Percentiles rank a stretch among this genome's conserved stretches.
phyloP scores from a whole-genome alignment of 1,140 invertebrate species.

The Diachasmimorpha longicaudata region DNA sequence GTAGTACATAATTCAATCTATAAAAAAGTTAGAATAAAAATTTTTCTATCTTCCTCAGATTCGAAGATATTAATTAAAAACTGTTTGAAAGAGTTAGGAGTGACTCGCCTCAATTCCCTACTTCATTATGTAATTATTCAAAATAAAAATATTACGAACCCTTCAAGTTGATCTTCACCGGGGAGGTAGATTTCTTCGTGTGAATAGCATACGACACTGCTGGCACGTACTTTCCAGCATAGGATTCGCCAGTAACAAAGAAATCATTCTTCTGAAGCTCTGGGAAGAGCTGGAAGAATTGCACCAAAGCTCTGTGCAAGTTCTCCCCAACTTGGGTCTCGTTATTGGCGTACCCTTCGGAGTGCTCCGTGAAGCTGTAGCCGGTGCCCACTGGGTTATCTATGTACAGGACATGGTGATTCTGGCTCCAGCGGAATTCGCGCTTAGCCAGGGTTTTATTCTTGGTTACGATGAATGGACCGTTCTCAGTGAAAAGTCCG shows the following conservation, averaged over 20 bases:
- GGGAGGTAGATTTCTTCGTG: constrained; percentile 68
- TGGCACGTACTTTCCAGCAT: constrained; percentile 87
- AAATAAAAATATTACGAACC: constrained; percentile 47
- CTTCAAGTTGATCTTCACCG: constrained; percentile 70
- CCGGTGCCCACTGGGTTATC: constrained; percentile 89
- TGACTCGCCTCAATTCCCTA: too few relatives aligned
- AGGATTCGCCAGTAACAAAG: constrained; percentile 86
- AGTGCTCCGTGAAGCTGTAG: constrained; percentile 74
- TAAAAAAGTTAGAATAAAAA: too few relatives aligned
- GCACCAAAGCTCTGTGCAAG: constrained; percentile 70
- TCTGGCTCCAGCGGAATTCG: constrained; percentile 76
- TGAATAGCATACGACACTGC: constrained; percentile 79
- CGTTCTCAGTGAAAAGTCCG: constrained; percentile 83
- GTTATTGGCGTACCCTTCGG: constrained; percentile 69
- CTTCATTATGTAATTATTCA: too few relatives aligned
- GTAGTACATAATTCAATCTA: too few relatives aligned
- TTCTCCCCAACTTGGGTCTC: constrained; percentile 73
- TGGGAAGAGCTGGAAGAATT: constrained; percentile 79
- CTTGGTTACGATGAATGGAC: constrained; percentile 73
- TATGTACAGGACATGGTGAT: constrained; percentile 80
- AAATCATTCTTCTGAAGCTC: constrained; percentile 72
- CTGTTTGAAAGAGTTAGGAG: too few relatives aligned
- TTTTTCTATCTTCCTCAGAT: too few relatives aligned
- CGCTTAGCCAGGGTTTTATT: constrained; percentile 67
- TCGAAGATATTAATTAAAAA: too few relatives aligned